A percentile compares a stretch with the other conserved stretches of the same genome.
Conservation (phyloP, 2,888 invertebrate species). For the Dryocosmus kuriphilus region DNA sequence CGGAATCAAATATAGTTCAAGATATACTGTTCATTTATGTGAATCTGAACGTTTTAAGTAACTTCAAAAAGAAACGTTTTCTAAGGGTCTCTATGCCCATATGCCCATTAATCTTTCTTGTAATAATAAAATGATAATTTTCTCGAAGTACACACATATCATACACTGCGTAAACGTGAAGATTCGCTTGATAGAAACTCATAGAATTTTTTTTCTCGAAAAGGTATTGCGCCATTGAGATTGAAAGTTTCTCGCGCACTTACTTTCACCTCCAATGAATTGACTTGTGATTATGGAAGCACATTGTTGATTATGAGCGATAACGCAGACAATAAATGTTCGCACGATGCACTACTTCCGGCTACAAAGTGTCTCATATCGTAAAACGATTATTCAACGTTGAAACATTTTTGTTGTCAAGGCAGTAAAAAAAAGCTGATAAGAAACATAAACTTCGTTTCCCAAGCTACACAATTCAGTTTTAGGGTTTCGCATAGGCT, state of each 20-base stretch:
- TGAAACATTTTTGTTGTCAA: background rate
- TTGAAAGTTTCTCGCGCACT: background rate
- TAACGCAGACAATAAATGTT: constrained; percentile 46
- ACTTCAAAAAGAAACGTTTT: too few relatives aligned
- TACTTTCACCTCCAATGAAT: background rate
- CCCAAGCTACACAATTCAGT: background rate
- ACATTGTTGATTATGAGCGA: background rate
- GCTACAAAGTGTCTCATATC: constrained; percentile 4
- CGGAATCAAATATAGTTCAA: too few relatives aligned
- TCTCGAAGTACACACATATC: too few relatives aligned
- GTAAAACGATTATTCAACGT: background rate
- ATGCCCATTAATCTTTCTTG: too few relatives aligned
- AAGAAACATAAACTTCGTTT: background rate
- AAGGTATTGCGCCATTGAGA: background rate
- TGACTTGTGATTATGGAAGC: background rate
- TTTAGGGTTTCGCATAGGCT: too few relatives aligned
- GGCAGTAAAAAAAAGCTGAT: background rate
- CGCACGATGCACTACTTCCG: constrained; percentile 47
- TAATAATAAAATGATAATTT: too few relatives aligned
- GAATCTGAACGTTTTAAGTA: too few relatives aligned
- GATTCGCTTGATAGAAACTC: background rate
- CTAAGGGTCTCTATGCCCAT: too few relatives aligned
- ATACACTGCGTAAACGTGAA: too few relatives aligned
- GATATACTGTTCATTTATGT: too few relatives aligned
- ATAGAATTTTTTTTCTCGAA: background rate